Evolutionary conservation across 2,888 invertebrate genomes (phyloP), one percentile per base, ranked within the genome.

Genomic region (Megastigmus dorsalis): DNA sequence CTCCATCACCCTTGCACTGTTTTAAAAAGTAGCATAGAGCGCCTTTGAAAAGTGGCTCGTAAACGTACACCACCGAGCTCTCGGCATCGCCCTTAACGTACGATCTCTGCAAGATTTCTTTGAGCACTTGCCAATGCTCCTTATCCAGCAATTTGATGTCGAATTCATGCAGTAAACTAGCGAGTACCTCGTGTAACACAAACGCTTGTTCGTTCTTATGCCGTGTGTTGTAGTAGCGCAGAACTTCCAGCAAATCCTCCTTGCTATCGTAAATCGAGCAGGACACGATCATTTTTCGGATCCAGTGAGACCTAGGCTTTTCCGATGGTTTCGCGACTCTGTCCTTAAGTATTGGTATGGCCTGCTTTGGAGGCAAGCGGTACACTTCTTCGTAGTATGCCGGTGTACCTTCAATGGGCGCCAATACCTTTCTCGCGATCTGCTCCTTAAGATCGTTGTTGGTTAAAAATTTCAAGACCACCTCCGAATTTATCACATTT

Each of bases 201-300:
- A 30, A 41, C 0, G 13, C 0, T 1, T 74, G 77, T 43, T 88
- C 88, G 60, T 88, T 88, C 45, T 79, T 84, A 69, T 87, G 85
- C 10, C 83, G 81, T 2, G 76, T 73, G 2, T 74, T 74, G 7
- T 85, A 69, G 55, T 85, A 87, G 13, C 74, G 67, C 10, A 89
- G 48, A 0, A 82, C 79, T 0, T 82, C 69, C 0, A 83, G 60
- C 1, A 88, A 74, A 10, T 82, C 79, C 0, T 79, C 60, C 0
- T 81, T 48, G 60, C 86, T 84, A 7, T 84, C 60, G 54, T 89
- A 88, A 9, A 87, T 74, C 23, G 78, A 80, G 52, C 86, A 88
- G 13, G 79, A 80, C 36, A 76, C 80, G 1, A 88, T 77, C 80
- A 88, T 80, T 15, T 23, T 9, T 30, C 1, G 1, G 20, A 66